Percentiles rank a stretch among this genome's conserved stretches.
These are phyloP conservation scores for Piscicola geometra DNA, from an alignment of 2,888 invertebrate species.

Conservation along the genomic window DNA sequence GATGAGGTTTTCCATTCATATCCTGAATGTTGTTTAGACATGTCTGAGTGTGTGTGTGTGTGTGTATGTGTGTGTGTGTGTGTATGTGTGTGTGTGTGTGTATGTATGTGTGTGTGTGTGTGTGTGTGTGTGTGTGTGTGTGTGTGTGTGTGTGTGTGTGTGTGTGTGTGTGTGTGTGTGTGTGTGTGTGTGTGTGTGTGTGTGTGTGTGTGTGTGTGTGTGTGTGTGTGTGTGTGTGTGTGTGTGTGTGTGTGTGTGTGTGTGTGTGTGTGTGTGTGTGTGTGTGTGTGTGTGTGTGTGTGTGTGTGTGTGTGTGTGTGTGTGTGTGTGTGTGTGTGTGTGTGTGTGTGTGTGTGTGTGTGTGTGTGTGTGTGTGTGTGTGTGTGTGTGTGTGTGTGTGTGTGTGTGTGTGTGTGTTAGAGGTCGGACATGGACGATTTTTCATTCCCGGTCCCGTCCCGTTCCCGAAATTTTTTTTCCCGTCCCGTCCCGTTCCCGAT, in stretches of 20 bases:
- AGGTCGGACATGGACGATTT: too few species aligned
- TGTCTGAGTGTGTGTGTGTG: conserved; percentile 4
- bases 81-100: conserved; percentile 10
- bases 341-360: too few species aligned
- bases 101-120: conserved; percentile 17
- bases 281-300: background rate
- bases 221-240: background rate
- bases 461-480: too few species aligned
- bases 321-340: too few species aligned
- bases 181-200: conserved; percentile 8
- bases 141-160: conserved; percentile 15
- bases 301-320: too few species aligned
- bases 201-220: conserved; percentile 8
- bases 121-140: conserved; percentile 15
- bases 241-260: background rate
- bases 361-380: too few species aligned
- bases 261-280: background rate
- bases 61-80: conserved; percentile 10
- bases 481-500: too few species aligned
- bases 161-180: conserved; percentile 15
- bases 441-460: too few species aligned
- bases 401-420: too few species aligned
- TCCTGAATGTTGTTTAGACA: too few species aligned
- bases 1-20: too few species aligned
- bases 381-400: too few species aligned